phyloP scores from a whole-genome alignment of 2,797 vertebrate genomes.

The Lacerta bilineata region DNA sequence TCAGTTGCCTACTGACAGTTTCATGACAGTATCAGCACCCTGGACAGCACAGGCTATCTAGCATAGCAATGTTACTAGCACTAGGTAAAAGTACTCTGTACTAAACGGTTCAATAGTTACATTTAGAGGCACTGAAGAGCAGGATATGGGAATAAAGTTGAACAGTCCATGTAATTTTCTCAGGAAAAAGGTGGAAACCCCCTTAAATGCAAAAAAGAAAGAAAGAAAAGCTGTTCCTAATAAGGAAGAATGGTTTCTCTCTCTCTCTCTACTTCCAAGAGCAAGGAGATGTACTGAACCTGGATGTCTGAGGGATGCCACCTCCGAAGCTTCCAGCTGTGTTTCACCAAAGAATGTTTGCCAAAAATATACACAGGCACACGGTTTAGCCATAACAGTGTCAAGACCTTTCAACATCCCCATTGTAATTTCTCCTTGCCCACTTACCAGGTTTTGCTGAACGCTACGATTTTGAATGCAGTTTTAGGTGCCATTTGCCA shows the following conservation, averaged over 20 bases:
- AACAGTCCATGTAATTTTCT: not conserved
- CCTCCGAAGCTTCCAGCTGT: not conserved
- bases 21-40: not conserved
- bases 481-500: conserved; percentile 41
- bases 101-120: not conserved
- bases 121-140: not conserved
- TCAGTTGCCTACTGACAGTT: not conserved
- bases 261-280: not conserved
- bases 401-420: not conserved
- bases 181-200: too few species aligned
- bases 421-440: not conserved
- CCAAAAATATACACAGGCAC: not conserved
- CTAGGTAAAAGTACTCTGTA: not conserved
- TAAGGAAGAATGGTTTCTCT: too few species aligned
- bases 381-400: not conserved
- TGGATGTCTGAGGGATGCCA: not conserved
- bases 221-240: not conserved
- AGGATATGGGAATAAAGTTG: not conserved
- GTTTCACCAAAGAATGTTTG: not conserved
- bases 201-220: not conserved
- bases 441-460: not conserved
- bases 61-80: too few species aligned
- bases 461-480: not conserved
- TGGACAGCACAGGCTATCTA: not conserved
- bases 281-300: not conserved